Evolutionary conservation across 2,797 vertebrate species (phyloP).

Genomic region (Mallotus villosus): DNA sequence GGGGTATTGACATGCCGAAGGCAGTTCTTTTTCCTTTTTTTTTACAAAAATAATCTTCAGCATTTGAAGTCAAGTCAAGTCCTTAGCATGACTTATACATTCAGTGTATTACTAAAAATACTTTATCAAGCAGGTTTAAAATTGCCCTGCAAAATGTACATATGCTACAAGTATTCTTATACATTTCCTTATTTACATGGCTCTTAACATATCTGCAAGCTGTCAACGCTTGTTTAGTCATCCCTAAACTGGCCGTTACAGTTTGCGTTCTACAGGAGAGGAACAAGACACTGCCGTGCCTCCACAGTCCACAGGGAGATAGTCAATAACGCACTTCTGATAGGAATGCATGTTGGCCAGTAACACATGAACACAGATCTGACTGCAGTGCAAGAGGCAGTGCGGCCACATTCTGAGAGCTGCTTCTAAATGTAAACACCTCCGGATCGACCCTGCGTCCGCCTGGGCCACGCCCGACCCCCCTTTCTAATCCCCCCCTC

Average conservation of each 20-base stretch:
- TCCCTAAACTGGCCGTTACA: slow-evolving; percentile 70
- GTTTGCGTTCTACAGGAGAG: slow-evolving; percentile 69
- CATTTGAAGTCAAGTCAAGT: slow-evolving; percentile 81
- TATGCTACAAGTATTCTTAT: slow-evolving; percentile 94
- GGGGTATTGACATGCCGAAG: slow-evolving; percentile 69
- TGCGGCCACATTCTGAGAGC: slow-evolving; percentile 48
- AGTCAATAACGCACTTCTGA: slow-evolving; percentile 60
- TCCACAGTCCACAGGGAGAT: slow-evolving; percentile 60
- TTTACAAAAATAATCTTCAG: slow-evolving; percentile 86
- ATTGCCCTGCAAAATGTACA: slow-evolving; percentile 88
- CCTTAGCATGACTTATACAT: slow-evolving; percentile 85
- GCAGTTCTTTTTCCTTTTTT: slow-evolving; percentile 58
- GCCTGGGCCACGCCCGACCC: slow-evolving; percentile 32
- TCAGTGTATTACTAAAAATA: slow-evolving; percentile 99
- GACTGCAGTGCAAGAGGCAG: slow-evolving; percentile 75
- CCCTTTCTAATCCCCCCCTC: too few relatives aligned
- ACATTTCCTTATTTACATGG: slow-evolving; percentile 96
- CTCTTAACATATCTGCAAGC: slow-evolving; percentile 75
- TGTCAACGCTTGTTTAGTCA: slow-evolving; percentile 68
- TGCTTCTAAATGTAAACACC: slow-evolving; percentile 67
- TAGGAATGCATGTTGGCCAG: slow-evolving; percentile 60
- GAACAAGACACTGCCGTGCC: slow-evolving; percentile 41
- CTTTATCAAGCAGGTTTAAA: slow-evolving; percentile 85
- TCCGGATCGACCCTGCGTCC: slow-evolving; percentile 48
- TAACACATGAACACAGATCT: slow-evolving; percentile 53